These are phyloP conservation scores for Amazona ochrocephala DNA, from an alignment of 2,797 vertebrate species.

Conservation along the genomic window DNA sequence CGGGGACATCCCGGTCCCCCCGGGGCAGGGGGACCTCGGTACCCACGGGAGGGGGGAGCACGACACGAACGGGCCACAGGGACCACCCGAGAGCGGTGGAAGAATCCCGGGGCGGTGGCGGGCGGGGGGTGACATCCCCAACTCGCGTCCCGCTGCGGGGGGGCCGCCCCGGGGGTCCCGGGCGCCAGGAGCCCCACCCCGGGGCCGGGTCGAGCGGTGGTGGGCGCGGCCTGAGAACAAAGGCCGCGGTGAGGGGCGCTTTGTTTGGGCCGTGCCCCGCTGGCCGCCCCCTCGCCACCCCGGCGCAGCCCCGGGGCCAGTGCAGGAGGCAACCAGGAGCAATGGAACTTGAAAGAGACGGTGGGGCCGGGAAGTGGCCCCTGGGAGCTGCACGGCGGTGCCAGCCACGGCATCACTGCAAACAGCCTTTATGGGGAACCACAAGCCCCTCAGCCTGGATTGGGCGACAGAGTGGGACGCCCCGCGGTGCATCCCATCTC, in stretches of 20 bases:
- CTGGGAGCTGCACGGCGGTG: neutral
- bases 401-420: constrained; percentile 3
- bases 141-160: neutral
- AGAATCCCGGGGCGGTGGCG: too few species aligned
- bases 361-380: neutral
- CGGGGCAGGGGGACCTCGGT: neutral
- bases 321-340: neutral
- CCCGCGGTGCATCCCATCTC: neutral
- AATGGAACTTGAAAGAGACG: neutral
- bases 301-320: neutral
- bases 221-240: constrained; percentile 47
- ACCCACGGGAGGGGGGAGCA: neutral
- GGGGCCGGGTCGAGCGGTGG: neutral
- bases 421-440: constrained; percentile 50
- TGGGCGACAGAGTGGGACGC: neutral
- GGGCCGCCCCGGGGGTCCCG: neutral
- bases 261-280: neutral
- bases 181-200: neutral
- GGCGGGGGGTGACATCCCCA: neutral
- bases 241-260: neutral
- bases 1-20: neutral
- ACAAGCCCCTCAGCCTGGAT: neutral
- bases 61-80: neutral
- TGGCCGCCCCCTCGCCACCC: neutral
- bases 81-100: too few species aligned